phyloP scores from a whole-genome alignment of 1,140 invertebrate species.

The Drosophila pachea region DNA sequence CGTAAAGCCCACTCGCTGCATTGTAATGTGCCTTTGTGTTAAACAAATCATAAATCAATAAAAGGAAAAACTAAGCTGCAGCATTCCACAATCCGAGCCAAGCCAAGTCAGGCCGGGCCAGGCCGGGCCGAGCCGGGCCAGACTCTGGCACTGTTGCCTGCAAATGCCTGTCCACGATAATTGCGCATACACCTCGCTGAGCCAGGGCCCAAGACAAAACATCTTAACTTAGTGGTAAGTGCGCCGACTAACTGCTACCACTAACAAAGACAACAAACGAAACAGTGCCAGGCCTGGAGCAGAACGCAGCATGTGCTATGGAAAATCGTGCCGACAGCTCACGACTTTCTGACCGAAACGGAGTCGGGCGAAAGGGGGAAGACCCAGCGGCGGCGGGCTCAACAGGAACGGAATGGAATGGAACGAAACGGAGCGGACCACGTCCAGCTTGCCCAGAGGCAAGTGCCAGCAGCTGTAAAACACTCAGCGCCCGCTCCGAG shows the following conservation, averaged over 20 bases:
- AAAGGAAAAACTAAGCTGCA: conserved; percentile 73
- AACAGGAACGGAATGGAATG: conserved; percentile 6
- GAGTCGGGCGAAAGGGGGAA: not conserved
- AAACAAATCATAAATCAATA: conserved; percentile 77
- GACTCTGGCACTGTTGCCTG: conserved; percentile 31
- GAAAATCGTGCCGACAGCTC: conserved; percentile 73
- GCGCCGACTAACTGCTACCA: conserved; percentile 75
- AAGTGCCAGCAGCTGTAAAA: conserved; percentile 73
- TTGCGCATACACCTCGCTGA: conserved; percentile 52
- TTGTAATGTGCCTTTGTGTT: conserved; percentile 76
- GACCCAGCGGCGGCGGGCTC: not conserved
- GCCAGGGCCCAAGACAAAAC: conserved; percentile 64
- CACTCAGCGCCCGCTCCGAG: conserved; percentile 60
- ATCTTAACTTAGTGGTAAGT: conserved; percentile 77
- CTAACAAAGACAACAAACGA: conserved; percentile 72
- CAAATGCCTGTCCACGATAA: conserved; percentile 48
- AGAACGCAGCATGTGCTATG: conserved; percentile 75
- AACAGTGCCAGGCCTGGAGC: conserved; percentile 54
- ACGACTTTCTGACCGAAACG: conserved; percentile 50
- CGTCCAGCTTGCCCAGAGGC: conserved; percentile 44
- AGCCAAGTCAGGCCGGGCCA: not conserved
- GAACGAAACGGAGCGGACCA: conserved; percentile 6
- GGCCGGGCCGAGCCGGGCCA: conserved; percentile 1
- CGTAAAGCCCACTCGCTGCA: conserved; percentile 63
- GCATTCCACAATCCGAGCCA: conserved; percentile 51